Evolutionary conservation across 1,140 invertebrate genomes (phyloP), one percentile per base, ranked within the genome.

Genomic region (Gonatopus flavifemur): DNA sequence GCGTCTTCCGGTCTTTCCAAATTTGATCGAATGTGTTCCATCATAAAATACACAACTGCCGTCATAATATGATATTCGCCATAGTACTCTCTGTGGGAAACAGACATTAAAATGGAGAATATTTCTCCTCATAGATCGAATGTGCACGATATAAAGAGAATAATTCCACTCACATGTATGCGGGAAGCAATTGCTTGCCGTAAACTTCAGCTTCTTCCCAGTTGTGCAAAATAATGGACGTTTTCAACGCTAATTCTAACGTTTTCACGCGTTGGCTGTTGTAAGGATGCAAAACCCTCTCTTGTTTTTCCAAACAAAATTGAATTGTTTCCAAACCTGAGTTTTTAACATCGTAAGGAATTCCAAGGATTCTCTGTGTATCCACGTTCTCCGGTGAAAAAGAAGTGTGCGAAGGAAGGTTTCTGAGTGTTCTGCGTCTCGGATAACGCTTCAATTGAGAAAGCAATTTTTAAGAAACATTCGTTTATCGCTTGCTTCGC

Each of bases 291-390:
- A 94, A 70, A 10, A 91, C 65, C 7, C 81, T 82, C 15, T 83
- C 72, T 57, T 91, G 88, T 50, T 85, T 85, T 1, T 82, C 73
- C n/a, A 93, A 67, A 62, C 87, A 89, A 37, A 86, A 80, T 71
- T 88, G 85, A 67, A 88, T 88, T 13, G 89, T 82, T 70, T 92
- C 89, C 12, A 92, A 75, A 83, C 90, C 90, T 93, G 69, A 32
- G 35, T 46, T n/a, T 25, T 7, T n/a, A n/a, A n/a, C n/a, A n/a
- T n/a, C n/a, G n/a, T n/a, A n/a, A n/a, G n/a, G n/a, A n/a, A n/a
- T n/a, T n/a, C n/a, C n/a, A n/a, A n/a, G n/a, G n/a, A n/a, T n/a
- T n/a, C n/a, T n/a, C n/a, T n/a, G n/a, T n/a, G n/a, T n/a, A n/a
- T n/a, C n/a, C n/a, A n/a, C n/a, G n/a, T n/a, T n/a, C n/a, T n/a